Conservation (phyloP, 2,797 vertebrate species). For the Myiotriccus ornatus region DNA sequence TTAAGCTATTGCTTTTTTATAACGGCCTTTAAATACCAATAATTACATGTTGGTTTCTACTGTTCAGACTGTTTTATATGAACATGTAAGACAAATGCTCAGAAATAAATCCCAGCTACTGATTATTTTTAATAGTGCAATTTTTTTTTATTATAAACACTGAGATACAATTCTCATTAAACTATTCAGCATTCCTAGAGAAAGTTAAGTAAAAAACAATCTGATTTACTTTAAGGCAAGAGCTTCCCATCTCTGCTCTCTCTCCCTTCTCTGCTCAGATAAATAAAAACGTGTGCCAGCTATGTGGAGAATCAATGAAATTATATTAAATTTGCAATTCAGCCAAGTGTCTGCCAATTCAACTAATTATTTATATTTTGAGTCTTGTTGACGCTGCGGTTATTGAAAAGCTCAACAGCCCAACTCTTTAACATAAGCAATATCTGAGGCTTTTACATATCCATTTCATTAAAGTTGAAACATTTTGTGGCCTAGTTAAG, state of each 20-base stretch:
- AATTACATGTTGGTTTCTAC: background rate
- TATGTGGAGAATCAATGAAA: conserved; percentile 19
- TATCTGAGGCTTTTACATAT: background rate
- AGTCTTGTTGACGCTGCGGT: background rate
- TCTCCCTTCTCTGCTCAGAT: background rate
- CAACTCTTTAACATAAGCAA: background rate
- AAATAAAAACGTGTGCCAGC: conserved; percentile 6
- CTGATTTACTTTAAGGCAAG: conserved; percentile 14
- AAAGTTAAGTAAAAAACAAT: conserved; percentile 52
- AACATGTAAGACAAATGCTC: background rate
- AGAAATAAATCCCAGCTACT: background rate
- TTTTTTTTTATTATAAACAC: conserved; percentile 29
- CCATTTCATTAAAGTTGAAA: conserved; percentile 13
- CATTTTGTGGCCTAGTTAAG: background rate
- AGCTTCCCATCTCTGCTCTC: background rate
- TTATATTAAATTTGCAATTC: conserved; percentile 27
- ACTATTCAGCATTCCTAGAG: background rate
- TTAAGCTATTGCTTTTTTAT: background rate
- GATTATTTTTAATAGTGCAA: conserved; percentile 26
- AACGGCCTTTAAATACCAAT: background rate
- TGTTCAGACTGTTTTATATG: background rate
- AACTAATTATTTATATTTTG: conserved; percentile 28
- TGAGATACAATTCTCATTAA: background rate
- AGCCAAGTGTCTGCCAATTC: conserved; percentile 34
- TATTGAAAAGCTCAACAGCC: background rate